Conservation (phyloP, 1,140 invertebrate species). For the Gonatopus flavifemur region DNA sequence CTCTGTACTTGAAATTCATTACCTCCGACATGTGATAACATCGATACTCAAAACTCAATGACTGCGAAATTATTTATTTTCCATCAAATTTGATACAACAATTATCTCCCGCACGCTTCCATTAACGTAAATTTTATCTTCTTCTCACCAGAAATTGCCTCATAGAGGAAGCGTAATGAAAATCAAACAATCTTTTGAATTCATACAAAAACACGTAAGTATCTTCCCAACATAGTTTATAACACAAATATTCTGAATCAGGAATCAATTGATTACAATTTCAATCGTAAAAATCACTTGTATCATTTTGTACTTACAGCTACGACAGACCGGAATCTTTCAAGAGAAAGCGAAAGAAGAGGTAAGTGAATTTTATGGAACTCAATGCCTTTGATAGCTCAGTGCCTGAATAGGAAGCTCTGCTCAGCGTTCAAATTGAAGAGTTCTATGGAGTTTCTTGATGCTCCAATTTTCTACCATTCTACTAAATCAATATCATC, state of each 20-base stretch:
- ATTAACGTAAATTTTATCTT: constrained; percentile 8
- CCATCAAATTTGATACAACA: not conserved
- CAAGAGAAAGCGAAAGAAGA: constrained; percentile 48
- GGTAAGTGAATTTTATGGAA: constrained; percentile 41
- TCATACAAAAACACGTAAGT: constrained; percentile 55
- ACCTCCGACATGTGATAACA: too few relatives aligned
- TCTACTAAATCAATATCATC: too few relatives aligned
- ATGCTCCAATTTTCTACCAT: too few relatives aligned
- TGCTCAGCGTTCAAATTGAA: too few relatives aligned
- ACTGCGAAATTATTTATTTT: too few relatives aligned
- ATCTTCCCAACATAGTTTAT: constrained; percentile 1
- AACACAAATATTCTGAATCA: too few relatives aligned
- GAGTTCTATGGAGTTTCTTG: too few relatives aligned
- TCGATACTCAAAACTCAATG: too few relatives aligned
- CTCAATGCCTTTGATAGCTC: too few relatives aligned
- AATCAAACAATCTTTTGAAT: constrained; percentile 49
- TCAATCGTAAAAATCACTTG: constrained; percentile 14
- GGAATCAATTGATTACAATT: constrained; percentile 7
- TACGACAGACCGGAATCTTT: constrained; percentile 46
- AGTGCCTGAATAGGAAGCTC: too few relatives aligned
- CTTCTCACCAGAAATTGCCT: constrained; percentile 44
- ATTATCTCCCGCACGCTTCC: not conserved
- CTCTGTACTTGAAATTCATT: too few relatives aligned
- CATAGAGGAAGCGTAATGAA: constrained; percentile 46
- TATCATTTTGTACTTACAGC: constrained; percentile 35